A percentile compares a stretch with the other conserved stretches of the same genome.
phyloP scores from a whole-genome alignment of 1,140 invertebrate species.

The Varroa destructor region DNA sequence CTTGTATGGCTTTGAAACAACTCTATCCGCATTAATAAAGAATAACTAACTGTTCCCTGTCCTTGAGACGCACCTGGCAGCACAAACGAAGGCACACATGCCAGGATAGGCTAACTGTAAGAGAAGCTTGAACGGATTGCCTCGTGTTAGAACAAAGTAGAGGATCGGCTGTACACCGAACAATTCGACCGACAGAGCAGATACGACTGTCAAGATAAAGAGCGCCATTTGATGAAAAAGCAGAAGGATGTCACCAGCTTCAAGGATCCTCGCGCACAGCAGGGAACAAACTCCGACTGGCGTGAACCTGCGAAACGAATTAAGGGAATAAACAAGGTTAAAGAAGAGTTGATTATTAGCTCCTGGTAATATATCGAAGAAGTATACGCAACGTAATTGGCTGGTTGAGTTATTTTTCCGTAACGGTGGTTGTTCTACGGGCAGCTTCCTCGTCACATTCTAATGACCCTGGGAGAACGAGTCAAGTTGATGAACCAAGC shows the following conservation, averaged over 20 bases:
- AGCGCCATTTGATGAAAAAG: constrained; percentile 69
- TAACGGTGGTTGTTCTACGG: too few species aligned
- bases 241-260: constrained; percentile 57
- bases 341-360: constrained; percentile 21
- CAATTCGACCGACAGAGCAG: constrained; percentile 72
- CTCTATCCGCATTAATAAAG: too few species aligned
- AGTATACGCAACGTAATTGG: constrained; percentile 33
- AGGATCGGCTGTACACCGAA: constrained; percentile 66
- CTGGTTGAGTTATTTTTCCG: too few species aligned
- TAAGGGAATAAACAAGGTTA: background rate
- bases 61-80: constrained; percentile 61
- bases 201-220: constrained; percentile 66
- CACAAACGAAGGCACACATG: constrained; percentile 76
- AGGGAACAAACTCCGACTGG: constrained; percentile 79
- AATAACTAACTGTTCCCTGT: background rate
- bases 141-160: constrained; percentile 63
- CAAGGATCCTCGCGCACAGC: constrained; percentile 77
- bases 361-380: constrained; percentile 1
- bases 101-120: constrained; percentile 63
- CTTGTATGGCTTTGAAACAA: too few species aligned
- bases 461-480: too few species aligned
- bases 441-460: too few species aligned
- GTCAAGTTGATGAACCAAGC: too few species aligned
- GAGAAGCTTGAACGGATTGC: constrained; percentile 78
- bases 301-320: constrained; percentile 50